Evolutionary conservation across 2,888 invertebrate species (phyloP).

Genomic region (Lathronympha strigana): DNA sequence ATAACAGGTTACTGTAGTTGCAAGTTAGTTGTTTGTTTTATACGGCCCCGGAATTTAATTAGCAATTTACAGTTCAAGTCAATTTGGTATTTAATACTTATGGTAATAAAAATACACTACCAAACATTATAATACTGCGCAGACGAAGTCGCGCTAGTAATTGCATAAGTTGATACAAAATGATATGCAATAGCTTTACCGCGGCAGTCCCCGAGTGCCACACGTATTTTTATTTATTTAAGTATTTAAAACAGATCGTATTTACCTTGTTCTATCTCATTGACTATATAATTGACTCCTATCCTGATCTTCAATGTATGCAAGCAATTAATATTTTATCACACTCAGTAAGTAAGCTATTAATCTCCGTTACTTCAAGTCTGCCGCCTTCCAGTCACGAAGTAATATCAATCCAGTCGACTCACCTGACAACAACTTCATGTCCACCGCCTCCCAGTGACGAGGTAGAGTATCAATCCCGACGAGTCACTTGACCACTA

Average conservation of each 20-base stretch:
- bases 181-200: too few relatives aligned
- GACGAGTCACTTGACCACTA: conserved; percentile 22
- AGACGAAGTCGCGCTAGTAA: too few relatives aligned
- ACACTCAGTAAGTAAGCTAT: conserved; percentile 31
- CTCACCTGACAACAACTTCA: conserved; percentile 8
- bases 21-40: too few relatives aligned
- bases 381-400: conserved; percentile 15
- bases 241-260: background rate
- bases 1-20: too few relatives aligned
- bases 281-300: background rate
- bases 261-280: background rate
- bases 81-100: too few relatives aligned
- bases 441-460: conserved; percentile 5
- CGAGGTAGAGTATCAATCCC: conserved; percentile 20
- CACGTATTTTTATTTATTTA: too few relatives aligned
- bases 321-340: conserved; percentile 37
- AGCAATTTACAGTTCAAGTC: too few relatives aligned
- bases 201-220: too few relatives aligned
- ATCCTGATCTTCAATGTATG: conserved; percentile 21
- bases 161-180: too few relatives aligned
- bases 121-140: too few relatives aligned
- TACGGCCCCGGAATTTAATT: too few relatives aligned
- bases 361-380: conserved; percentile 31
- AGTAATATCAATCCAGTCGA: conserved; percentile 15
- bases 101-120: too few relatives aligned